Conservation (phyloP, 2,113 vertebrate species). For the mouse (Mus musculus) region GRCm39 chr2:100605501-100606000, state of each 20-base stretch:
- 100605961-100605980: slow-evolving; percentile 1
- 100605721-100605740: background rate
- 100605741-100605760: background rate
- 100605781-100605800: background rate
- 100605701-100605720: background rate
- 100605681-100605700: background rate
- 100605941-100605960: background rate
- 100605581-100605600: background rate
- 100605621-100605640: background rate
- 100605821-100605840: background rate
- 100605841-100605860: background rate
- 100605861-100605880: background rate
- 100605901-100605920: background rate
- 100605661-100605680: background rate
- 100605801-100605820: slow-evolving; percentile 8
- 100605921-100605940: background rate
- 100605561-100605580: background rate
- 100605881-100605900: background rate
- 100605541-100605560: background rate
- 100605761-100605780: background rate
- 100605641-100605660: background rate
- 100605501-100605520: background rate
- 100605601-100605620: background rate
- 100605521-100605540: background rate
- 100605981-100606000: background rate